Conservation (phyloP, 2,888 invertebrate species). For the Chirona hameri region DNA sequence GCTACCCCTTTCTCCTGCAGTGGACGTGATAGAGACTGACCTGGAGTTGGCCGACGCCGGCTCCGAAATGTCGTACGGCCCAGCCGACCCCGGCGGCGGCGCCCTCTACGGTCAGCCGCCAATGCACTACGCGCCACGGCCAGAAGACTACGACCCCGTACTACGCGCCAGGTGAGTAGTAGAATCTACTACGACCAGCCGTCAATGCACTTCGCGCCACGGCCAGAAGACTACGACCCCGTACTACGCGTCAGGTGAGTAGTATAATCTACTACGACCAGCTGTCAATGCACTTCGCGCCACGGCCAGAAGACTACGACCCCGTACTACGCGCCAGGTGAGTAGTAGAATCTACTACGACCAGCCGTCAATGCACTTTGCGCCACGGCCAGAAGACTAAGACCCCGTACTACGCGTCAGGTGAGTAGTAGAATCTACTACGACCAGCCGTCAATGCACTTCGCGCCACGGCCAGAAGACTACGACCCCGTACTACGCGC, state of each 20-base stretch:
- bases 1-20: not conserved
- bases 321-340: not conserved
- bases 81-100: not conserved
- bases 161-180: not conserved
- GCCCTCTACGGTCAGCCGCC: not conserved
- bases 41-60: slow-evolving; percentile 4
- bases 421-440: not conserved
- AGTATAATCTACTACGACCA: not conserved
- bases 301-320: not conserved
- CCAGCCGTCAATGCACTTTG: not conserved
- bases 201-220: not conserved
- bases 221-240: not conserved
- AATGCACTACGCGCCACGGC: not conserved
- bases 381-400: not conserved
- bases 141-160: not conserved
- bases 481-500: not conserved
- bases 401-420: not conserved
- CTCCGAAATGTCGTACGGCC: not conserved
- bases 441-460: not conserved
- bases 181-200: not conserved
- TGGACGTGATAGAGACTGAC: slow-evolving; percentile 26
- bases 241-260: not conserved
- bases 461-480: not conserved
- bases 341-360: not conserved
- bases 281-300: not conserved